Percentiles rank a stretch among this genome's conserved stretches.
Conservation (phyloP, 2,888 invertebrate species). For the Phragmatobia fuliginosa region DNA sequence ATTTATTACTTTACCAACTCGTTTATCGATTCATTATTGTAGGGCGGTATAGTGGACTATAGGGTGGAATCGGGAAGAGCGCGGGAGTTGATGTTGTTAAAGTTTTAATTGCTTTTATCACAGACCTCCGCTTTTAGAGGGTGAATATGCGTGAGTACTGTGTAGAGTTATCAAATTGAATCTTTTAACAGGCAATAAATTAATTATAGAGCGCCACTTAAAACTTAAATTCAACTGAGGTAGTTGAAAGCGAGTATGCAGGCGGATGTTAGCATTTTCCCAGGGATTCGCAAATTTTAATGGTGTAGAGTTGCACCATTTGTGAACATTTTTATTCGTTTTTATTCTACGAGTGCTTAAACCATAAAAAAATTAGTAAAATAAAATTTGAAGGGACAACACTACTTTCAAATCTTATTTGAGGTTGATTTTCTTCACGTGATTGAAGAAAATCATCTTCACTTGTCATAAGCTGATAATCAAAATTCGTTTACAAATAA, state of each 20-base stretch:
- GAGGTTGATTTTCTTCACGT: too few relatives aligned
- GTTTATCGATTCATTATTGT: constrained; percentile 63
- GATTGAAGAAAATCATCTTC: too few relatives aligned
- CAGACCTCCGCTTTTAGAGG: constrained; percentile 74
- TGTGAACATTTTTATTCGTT: background rate
- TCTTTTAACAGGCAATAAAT: constrained; percentile 65
- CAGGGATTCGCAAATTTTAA: constrained; percentile 28
- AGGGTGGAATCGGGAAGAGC: constrained; percentile 65
- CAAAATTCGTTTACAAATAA: too few relatives aligned
- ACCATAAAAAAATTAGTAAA: background rate
- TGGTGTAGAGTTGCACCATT: background rate
- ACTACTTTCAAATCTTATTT: too few relatives aligned
- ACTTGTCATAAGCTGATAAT: too few relatives aligned
- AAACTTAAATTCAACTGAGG: constrained; percentile 45
- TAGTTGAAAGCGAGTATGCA: constrained; percentile 20
- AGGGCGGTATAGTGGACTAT: constrained; percentile 51
- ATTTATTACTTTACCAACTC: constrained; percentile 52
- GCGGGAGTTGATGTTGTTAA: constrained; percentile 74
- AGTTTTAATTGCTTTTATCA: constrained; percentile 84
- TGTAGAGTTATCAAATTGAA: constrained; percentile 74
- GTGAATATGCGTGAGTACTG: constrained; percentile 71
- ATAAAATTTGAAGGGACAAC: too few relatives aligned
- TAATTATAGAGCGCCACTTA: constrained; percentile 50
- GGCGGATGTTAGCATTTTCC: constrained; percentile 27
- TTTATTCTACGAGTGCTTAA: background rate